These are phyloP conservation scores for Emmelina monodactyla DNA, from an alignment of 2,888 invertebrate species.

Conservation along the genomic window DNA sequence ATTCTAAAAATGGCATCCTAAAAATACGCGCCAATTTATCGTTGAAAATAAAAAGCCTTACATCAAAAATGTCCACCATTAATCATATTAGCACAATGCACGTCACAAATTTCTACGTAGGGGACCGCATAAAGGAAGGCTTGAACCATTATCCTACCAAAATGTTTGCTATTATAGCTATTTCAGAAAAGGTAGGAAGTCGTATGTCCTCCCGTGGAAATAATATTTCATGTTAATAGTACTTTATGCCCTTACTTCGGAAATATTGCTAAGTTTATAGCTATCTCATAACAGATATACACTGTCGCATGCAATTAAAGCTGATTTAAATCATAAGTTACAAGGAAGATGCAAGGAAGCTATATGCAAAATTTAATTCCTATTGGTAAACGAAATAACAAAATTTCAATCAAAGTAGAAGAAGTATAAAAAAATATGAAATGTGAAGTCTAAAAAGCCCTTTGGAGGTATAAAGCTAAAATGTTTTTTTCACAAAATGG, in stretches of 20 bases:
- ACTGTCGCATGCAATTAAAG: too few relatives aligned
- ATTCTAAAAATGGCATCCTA: slow-evolving; percentile 34
- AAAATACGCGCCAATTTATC: slow-evolving; percentile 16
- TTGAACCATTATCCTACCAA: slow-evolving; percentile 41
- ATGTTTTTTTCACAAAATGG: too few relatives aligned
- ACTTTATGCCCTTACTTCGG: neutral
- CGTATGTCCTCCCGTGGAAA: neutral
- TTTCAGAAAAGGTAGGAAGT: slow-evolving; percentile 17
- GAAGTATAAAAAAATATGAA: too few relatives aligned
- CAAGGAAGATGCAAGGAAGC: too few relatives aligned
- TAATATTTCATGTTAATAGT: neutral
- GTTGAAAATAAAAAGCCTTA: slow-evolving; percentile 32
- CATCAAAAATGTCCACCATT: slow-evolving; percentile 51
- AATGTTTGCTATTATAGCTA: slow-evolving; percentile 35
- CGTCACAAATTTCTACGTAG: slow-evolving; percentile 25
- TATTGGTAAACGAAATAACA: too few relatives aligned
- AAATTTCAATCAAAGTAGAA: too few relatives aligned
- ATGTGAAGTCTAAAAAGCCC: too few relatives aligned
- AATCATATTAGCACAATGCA: slow-evolving; percentile 58
- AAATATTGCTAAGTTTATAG: too few relatives aligned
- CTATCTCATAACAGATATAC: slow-evolving; percentile 1
- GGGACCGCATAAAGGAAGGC: slow-evolving; percentile 43
- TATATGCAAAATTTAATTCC: too few relatives aligned
- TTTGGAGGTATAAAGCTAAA: too few relatives aligned
- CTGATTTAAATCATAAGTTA: too few relatives aligned